Evolutionary conservation across 2,113 vertebrate species (phyloP), one percentile per base, ranked within the genome.

Genomic region (Trinectes maculatus): DNA sequence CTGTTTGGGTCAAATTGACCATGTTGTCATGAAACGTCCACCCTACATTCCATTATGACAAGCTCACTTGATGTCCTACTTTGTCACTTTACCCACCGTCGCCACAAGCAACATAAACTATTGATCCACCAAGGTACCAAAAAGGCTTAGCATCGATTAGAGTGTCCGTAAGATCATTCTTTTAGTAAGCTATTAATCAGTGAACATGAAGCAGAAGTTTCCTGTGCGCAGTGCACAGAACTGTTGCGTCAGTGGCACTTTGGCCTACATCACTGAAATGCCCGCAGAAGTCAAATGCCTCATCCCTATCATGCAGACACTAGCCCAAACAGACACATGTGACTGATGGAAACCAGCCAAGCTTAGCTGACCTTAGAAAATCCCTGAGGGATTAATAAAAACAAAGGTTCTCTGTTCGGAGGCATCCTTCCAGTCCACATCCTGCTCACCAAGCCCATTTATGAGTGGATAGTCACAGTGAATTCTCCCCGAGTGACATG

Each of bases 331-430:
- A 73, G 44, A 49, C 34, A 74, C 84, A 86, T 83, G 80, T 87
- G 81, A 83, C 65, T 79, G 71, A 80, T 78, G 79, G 70, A 84
- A 74, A 63, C 22, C 37, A 73, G 66, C 67, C 77, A 80, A 82
- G 65, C 12, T 77, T 71, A 65, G 60, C 57, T 79, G 82, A 86
- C 82, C 73, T 83, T 83, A 80, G 47, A 82, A 79, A 83, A 80
- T 83, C 83, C 81, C 81, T 39, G 44, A 68, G 81, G 85, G 77
- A 78, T 84, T 82, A 79, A 78, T 75, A 79, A 82, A 67, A 80
- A 85, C 82, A 87, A 87, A 62, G 70, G 80, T 61, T 81, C 51
- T 67, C 72, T 85, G 59, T 86, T 83, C 63, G 34, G 70, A 83
- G 73, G 54, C 62, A 75, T 85, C 43, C 49, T 87, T 74, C 21